Evolutionary conservation across 2,113 vertebrate genomes (phyloP).

Genomic region (Sinocyclocheilus anophthalmus): DNA sequence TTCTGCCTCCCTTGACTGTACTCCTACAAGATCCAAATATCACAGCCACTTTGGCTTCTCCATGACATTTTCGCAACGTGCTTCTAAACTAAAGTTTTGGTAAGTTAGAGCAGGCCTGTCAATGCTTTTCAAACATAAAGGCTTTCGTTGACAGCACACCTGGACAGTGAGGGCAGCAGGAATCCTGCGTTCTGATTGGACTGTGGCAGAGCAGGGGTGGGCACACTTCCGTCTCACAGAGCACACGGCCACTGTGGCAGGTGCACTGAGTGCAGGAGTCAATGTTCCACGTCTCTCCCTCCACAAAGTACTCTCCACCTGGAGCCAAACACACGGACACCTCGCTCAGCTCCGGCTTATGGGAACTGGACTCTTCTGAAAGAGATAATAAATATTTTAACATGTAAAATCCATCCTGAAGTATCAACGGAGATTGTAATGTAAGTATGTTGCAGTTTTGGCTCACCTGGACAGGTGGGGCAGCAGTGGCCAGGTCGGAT

Average conservation of each 20-base stretch:
- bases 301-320: slow-evolving; percentile 87
- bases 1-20: neutral
- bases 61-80: neutral
- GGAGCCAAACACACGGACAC: slow-evolving; percentile 85
- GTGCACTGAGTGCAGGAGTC: slow-evolving; percentile 90
- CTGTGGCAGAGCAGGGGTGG: slow-evolving; percentile 87
- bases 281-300: slow-evolving; percentile 89
- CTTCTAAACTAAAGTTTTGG: neutral
- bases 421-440: neutral
- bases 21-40: neutral
- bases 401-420: neutral
- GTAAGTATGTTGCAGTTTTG: neutral
- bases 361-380: slow-evolving; percentile 80
- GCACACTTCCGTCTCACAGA: slow-evolving; percentile 90
- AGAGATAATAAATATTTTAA: neutral
- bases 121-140: neutral
- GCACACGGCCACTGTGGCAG: slow-evolving; percentile 85
- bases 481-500: slow-evolving; percentile 87
- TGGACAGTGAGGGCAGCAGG: slow-evolving; percentile 87
- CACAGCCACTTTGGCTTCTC: neutral
- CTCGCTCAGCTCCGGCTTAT: slow-evolving; percentile 82
- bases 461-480: slow-evolving; percentile 84
- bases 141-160: slow-evolving; percentile 66
- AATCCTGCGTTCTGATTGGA: slow-evolving; percentile 86
- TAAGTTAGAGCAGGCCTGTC: neutral